A percentile compares a stretch with the other conserved stretches of the same genome.
phyloP scores from a whole-genome alignment of 1,140 invertebrate species.

The Campoletis sonorensis region DNA sequence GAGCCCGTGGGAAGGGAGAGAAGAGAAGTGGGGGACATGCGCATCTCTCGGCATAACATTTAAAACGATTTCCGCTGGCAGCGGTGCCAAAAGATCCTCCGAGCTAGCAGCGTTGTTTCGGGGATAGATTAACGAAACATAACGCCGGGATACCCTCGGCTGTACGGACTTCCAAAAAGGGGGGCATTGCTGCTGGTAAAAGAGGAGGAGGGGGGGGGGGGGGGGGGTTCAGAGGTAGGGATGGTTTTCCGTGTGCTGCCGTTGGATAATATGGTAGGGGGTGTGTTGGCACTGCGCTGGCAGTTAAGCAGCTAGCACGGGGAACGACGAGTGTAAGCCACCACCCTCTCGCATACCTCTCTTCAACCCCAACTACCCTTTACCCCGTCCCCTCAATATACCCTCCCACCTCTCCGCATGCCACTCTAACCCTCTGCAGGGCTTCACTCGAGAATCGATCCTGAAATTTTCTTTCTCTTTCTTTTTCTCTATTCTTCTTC shows the following conservation, averaged over 20 bases:
- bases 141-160: slow-evolving; percentile 69
- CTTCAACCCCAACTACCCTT: not conserved
- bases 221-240: slow-evolving; percentile 14
- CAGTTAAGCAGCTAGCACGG: slow-evolving; percentile 66
- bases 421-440: slow-evolving; percentile 26
- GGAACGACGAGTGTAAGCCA: slow-evolving; percentile 37
- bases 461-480: slow-evolving; percentile 22
- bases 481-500: not conserved
- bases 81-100: slow-evolving; percentile 71
- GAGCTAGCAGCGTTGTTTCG: slow-evolving; percentile 72
- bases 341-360: slow-evolving; percentile 9
- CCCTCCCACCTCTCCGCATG: not conserved
- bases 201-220: too few relatives aligned
- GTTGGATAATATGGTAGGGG: slow-evolving; percentile 69
- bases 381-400: too few relatives aligned
- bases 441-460: slow-evolving; percentile 23
- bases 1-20: slow-evolving; percentile 54
- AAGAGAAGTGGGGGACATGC: slow-evolving; percentile 39
- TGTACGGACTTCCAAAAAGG: slow-evolving; percentile 68
- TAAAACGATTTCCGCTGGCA: slow-evolving; percentile 77
- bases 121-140: slow-evolving; percentile 77
- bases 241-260: slow-evolving; percentile 6
- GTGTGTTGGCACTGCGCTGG: slow-evolving; percentile 73
- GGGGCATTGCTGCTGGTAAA: slow-evolving; percentile 35
- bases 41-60: slow-evolving; percentile 75